Evolutionary conservation across 2,888 invertebrate genomes (phyloP), one percentile per base, ranked within the genome.

Genomic region (Epinotia nisella): DNA sequence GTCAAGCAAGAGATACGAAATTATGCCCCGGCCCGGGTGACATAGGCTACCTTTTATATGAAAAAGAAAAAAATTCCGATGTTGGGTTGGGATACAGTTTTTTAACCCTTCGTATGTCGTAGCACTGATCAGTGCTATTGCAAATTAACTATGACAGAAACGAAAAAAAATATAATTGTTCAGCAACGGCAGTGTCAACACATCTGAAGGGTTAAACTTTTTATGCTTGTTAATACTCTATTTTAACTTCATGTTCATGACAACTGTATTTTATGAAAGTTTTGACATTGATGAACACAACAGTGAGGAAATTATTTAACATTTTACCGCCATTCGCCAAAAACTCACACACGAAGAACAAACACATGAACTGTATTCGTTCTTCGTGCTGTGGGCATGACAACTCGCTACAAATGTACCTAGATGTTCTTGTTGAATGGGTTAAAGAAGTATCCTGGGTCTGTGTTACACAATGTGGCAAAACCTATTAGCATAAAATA

Each of bases 401-500:
- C 35, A 35, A n/a, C 1, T 49, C 49, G 49, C 5, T 49, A 49
- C 49, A 5, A n/a, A 13, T 15, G 15, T 49, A 49, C 15, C n/a
- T n/a, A n/a, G n/a, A n/a, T n/a, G 49, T 13, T 5, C 4, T 7
- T 49, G n/a, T 49, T n/a, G 15, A 15, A 45, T 45, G 45, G 45
- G 3, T 45, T 15, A 13, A 45, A 24, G 1, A 24, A 15, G 4
- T 45, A 45, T 13, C 2, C 45, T 45, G 45, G 13, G 13, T 45
- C 15, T 45, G 15, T 15, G 15, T 45, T 13, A 45, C 15, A 15
- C 41, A 45, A 45, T 45, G 3, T 45, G 41, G 13, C 41, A 45
- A 45, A 41, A 45, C 15, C 13, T 15, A 45, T 45, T 45, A 45
- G 45, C 45, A 45, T 15, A 45, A 45, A 45, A 60, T 51, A 71